phyloP scores from a whole-genome alignment of 1,140 invertebrate genomes.

The Hetaerina americana region DNA sequence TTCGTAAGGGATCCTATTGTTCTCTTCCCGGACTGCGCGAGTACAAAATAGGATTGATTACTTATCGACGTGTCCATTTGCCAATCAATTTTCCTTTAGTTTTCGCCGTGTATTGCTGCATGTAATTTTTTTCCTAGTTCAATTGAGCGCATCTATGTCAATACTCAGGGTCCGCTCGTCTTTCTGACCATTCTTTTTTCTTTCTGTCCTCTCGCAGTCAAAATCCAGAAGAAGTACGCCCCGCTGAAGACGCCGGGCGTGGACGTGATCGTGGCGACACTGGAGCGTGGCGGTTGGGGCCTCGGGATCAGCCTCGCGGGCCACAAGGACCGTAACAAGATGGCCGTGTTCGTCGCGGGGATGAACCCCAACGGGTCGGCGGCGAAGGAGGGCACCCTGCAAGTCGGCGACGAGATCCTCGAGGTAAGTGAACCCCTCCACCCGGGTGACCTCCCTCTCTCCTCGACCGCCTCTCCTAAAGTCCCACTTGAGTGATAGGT shows the following conservation, averaged over 20 bases:
- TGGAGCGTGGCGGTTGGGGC: constrained; percentile 46
- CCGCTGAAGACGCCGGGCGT: constrained; percentile 41
- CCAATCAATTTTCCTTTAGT: too few species aligned
- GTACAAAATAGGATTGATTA: too few species aligned
- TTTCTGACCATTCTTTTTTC: constrained; percentile 11
- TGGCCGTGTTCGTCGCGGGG: constrained; percentile 93
- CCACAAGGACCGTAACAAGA: constrained; percentile 83
- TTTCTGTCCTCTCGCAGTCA: constrained; percentile 52
- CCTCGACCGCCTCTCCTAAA: too few species aligned
- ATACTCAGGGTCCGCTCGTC: neutral
- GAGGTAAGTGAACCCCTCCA: constrained; percentile 56
- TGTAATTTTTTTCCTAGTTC: too few species aligned
- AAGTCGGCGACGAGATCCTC: constrained; percentile 89
- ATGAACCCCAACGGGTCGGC: constrained; percentile 79
- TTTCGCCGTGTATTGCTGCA: too few species aligned
- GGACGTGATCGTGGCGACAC: constrained; percentile 51
- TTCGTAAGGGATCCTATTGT: too few species aligned
- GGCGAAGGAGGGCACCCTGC: constrained; percentile 56
- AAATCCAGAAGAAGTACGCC: constrained; percentile 83
- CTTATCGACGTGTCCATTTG: too few species aligned
- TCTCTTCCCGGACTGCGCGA: too few species aligned
- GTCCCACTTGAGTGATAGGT: too few species aligned
- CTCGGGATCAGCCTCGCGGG: constrained; percentile 88
- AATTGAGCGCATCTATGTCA: neutral
- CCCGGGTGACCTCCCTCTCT: too few species aligned